Base-by-base conservation (phyloP, 2,113 vertebrate species). In the Melanostigma gelatinosum region DNA sequence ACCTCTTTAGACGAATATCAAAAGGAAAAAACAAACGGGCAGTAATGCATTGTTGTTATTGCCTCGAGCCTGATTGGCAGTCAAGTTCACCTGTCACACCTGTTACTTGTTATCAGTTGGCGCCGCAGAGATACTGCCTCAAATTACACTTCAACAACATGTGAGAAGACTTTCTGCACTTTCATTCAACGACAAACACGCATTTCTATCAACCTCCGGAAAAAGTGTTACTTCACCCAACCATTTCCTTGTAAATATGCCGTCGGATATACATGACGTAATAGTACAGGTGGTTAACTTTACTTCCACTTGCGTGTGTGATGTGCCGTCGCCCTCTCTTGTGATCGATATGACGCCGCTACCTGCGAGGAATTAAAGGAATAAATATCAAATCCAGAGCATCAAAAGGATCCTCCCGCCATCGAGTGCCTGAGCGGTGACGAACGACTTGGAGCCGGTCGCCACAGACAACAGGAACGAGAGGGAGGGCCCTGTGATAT, bases 31-130 rank as follows among this genome's bases (percentile, higher is more conserved):
- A 66, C 12, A 77, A 52, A 40, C 12, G 36, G 48, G 27, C 20
- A n/a, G 40, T 12, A 13, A 12, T 40, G 44, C 44, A 18, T 62
- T 83, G 68, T 58, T 87, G 77, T 67, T 15, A 11, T 3, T 60
- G 50, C 46, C 67, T 52, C 10, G 1, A 8, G n/a, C 42, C 65
- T 58, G 66, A 86, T 62, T 79, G 13, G 12, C 44, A 68, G 70
- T 27, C 48, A 38, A 11, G 77, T 32, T 16, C 90, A 90, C 85
- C 91, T 85, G 86, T 85, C 70, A 71, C 88, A 89, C 91, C 86
- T 92, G 87, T 77, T 70, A 38, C 63, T 73, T 63, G 71, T 89
- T 82, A 81, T 73, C 76, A 29, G 32, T 50, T 46, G 55, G 55
- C 38, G 61, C 34, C 24, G 13, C 77, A 61, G 29, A 20, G n/a